These are phyloP conservation scores for Noctua comes DNA, from an alignment of 2,888 invertebrate genomes.

Conservation along the genomic window DNA sequence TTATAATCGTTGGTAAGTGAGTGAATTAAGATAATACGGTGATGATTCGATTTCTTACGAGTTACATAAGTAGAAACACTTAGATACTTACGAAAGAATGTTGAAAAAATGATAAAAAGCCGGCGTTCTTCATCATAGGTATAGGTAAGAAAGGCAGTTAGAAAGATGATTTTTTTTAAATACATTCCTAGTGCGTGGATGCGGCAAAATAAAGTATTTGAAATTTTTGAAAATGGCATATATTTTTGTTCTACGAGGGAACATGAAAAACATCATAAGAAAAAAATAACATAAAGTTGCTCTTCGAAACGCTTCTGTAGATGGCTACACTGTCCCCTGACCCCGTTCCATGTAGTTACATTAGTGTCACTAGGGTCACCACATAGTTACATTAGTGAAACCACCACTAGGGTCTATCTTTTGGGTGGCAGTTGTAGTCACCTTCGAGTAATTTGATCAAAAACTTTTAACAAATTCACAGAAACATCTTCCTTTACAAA, in stretches of 20 bases:
- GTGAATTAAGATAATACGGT: not conserved
- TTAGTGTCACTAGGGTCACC: not conserved
- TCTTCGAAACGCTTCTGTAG: not conserved
- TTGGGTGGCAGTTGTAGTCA: not conserved
- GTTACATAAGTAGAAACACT: not conserved
- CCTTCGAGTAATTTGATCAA: too few species aligned
- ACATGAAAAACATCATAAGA: not conserved
- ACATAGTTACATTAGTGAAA: not conserved
- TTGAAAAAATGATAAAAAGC: too few species aligned
- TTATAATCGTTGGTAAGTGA: slow-evolving; percentile 24
- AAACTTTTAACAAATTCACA: not conserved
- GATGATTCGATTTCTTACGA: slow-evolving; percentile 1
- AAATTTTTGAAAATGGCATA: too few species aligned
- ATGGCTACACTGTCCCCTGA: not conserved
- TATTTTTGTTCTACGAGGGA: not conserved
- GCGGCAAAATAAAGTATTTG: not conserved
- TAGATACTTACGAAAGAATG: not conserved
- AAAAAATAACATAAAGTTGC: not conserved
- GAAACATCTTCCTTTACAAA: slow-evolving; percentile 8
- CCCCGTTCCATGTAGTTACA: not conserved
- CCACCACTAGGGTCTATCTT: not conserved
- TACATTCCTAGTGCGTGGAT: not conserved
- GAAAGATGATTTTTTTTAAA: not conserved
- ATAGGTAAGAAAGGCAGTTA: not conserved
- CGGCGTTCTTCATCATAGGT: not conserved